Conservation (phyloP, 2,888 invertebrate species). For the Archips xylosteana region DNA sequence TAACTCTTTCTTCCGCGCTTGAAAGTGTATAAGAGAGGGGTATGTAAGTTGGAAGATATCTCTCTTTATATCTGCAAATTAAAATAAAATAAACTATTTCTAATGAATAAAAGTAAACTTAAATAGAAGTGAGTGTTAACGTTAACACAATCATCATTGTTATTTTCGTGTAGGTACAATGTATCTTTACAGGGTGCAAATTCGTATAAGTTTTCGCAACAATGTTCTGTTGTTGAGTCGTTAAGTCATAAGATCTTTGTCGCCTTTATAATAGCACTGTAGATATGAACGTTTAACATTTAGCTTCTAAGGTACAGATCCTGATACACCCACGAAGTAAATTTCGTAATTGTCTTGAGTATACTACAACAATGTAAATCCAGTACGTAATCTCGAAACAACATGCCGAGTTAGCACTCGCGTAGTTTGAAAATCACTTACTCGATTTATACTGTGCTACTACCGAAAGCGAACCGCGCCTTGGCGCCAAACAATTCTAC, state of each 20-base stretch:
- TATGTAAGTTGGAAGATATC: no score
- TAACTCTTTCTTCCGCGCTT: no score
- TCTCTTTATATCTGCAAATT: no score
- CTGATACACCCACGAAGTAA: constrained; percentile 57
- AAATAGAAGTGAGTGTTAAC: no score
- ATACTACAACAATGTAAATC: constrained; percentile 31
- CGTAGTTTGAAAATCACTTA: background rate
- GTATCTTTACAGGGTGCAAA: constrained; percentile 16
- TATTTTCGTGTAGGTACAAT: background rate
- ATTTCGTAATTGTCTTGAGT: constrained; percentile 59
- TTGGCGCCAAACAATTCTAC: constrained; percentile 57
- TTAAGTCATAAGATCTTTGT: constrained; percentile 8
- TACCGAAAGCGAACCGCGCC: constrained; percentile 54
- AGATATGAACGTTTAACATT: constrained; percentile 10
- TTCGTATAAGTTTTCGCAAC: background rate
- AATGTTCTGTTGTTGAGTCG: no score
- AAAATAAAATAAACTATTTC: no score
- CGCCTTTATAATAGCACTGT: constrained; percentile 20
- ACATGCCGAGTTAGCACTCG: background rate
- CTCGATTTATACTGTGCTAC: constrained; percentile 29
- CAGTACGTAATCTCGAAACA: background rate
- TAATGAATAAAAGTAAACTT: no score
- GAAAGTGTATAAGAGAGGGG: no score
- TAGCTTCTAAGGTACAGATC: constrained; percentile 16
- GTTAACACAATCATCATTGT: no score